Conservation (phyloP, 2,888 invertebrate genomes). For the Andrena flavipes region DNA sequence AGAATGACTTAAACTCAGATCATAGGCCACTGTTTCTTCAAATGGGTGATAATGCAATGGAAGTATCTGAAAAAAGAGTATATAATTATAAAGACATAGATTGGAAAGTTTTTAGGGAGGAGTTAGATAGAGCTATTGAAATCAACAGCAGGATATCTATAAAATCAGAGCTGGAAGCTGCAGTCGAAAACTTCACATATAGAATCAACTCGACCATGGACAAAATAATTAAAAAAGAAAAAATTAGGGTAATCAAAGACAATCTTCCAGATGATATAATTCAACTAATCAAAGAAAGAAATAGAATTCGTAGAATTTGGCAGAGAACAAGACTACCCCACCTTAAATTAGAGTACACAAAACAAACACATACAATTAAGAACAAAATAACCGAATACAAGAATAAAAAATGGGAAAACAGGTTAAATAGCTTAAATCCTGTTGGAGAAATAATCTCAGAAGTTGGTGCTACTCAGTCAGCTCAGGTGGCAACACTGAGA, state of each 20-base stretch:
- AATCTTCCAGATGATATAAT: conserved; percentile 31
- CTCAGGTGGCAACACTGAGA: too few species aligned
- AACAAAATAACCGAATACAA: conserved; percentile 19
- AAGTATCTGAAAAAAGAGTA: neutral
- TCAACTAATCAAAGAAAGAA: conserved; percentile 21
- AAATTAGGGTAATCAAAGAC: conserved; percentile 27
- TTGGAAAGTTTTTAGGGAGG: conserved; percentile 51
- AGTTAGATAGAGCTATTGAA: conserved; percentile 32
- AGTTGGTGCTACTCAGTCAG: too few species aligned
- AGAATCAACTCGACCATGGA: conserved; percentile 40
- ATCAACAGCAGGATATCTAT: conserved; percentile 41
- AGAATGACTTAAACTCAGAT: conserved; percentile 67
- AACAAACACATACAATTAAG: conserved; percentile 25
- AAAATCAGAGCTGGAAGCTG: conserved; percentile 41
- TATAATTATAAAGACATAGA: conserved; percentile 49
- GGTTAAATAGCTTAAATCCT: conserved; percentile 36
- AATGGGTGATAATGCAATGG: neutral
- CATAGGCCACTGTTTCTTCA: conserved; percentile 62
- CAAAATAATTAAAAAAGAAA: conserved; percentile 30
- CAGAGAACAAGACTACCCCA: conserved; percentile 19
- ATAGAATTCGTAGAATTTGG: conserved; percentile 23
- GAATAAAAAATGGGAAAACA: conserved; percentile 30
- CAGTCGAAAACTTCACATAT: conserved; percentile 48
- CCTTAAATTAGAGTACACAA: neutral
- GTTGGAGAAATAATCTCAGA: too few species aligned